Conservation (phyloP, 2,113 vertebrate genomes). For the Campylomormyrus tamandua region DNA sequence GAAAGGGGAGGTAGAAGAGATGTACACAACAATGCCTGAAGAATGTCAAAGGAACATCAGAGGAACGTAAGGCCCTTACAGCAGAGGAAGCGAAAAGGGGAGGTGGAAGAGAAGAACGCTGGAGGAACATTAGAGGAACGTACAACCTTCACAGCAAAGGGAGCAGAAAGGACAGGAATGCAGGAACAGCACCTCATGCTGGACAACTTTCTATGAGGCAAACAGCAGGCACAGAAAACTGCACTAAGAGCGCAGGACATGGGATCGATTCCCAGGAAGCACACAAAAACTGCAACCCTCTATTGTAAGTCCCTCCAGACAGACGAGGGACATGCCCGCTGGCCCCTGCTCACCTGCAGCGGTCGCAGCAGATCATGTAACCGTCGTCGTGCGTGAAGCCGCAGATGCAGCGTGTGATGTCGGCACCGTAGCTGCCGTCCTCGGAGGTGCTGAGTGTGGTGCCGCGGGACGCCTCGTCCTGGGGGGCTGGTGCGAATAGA, state of each 20-base stretch:
- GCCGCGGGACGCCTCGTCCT: slow-evolving; percentile 96
- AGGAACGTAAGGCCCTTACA: too few species aligned
- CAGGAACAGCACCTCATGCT: neutral
- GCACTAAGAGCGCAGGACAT: neutral
- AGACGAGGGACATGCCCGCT: neutral
- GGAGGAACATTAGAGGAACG: neutral
- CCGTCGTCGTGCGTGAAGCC: slow-evolving; percentile 98
- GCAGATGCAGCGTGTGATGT: slow-evolving; percentile 98
- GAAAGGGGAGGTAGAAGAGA: neutral
- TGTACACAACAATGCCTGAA: too few species aligned
- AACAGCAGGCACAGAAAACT: neutral
- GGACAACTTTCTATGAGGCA: neutral
- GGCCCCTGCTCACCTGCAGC: slow-evolving; percentile 80
- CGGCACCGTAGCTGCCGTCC: slow-evolving; percentile 96
- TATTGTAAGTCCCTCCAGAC: neutral
- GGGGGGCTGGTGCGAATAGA: slow-evolving; percentile 85
- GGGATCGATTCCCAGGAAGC: neutral
- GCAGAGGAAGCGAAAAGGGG: neutral
- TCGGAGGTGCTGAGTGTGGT: slow-evolving; percentile 98
- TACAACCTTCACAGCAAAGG: neutral
- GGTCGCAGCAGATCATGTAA: slow-evolving; percentile 99
- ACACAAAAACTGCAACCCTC: neutral
- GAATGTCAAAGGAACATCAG: too few species aligned
- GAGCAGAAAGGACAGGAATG: neutral
- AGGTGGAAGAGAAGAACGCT: neutral